Evolutionary conservation across 2,113 vertebrate species (phyloP).

Genomic region (Tursiops truncatus): DNA sequence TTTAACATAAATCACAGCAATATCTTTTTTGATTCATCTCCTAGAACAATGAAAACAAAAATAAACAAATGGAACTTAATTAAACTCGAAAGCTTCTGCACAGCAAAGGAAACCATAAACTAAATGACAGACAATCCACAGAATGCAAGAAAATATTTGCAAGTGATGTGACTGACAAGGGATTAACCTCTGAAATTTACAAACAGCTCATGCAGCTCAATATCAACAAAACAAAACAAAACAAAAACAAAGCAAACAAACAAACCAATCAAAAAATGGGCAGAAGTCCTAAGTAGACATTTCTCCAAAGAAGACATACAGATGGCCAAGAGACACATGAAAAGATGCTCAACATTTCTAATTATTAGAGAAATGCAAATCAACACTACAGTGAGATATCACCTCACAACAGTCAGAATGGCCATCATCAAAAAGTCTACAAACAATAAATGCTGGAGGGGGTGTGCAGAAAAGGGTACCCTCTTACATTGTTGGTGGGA

Average conservation of each 20-base stretch:
- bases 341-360: neutral
- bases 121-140: neutral
- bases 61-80: neutral
- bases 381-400: neutral
- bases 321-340: neutral
- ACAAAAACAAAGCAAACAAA: too few species aligned
- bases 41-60: neutral
- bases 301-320: neutral
- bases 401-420: neutral
- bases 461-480: neutral
- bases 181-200: too few species aligned
- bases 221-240: too few species aligned
- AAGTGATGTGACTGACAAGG: too few species aligned
- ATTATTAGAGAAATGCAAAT: neutral
- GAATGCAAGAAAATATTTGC: neutral
- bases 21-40: neutral
- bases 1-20: neutral
- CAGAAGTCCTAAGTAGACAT: neutral
- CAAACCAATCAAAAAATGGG: too few species aligned
- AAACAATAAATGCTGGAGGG: neutral
- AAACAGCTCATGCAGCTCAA: too few species aligned
- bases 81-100: neutral
- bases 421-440: neutral
- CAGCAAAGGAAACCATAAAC: neutral
- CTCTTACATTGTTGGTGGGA: neutral